A percentile compares a stretch with the other conserved stretches of the same genome.
phyloP scores from a whole-genome alignment of 2,797 vertebrate species.

The Crocodylus rhombifer region DNA sequence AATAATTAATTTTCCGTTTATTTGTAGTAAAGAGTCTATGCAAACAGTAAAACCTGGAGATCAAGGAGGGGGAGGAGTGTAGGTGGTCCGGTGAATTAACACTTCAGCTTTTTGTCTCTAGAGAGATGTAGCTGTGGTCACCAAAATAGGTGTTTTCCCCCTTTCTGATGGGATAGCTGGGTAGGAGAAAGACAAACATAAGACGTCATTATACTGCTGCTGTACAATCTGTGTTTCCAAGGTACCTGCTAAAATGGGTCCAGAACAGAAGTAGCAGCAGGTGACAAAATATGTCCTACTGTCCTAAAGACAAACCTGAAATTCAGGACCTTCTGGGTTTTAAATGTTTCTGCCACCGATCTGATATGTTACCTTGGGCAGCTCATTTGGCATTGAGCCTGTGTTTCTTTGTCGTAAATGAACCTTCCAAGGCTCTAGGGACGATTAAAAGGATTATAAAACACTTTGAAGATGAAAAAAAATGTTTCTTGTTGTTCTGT shows the following conservation, averaged over 20 bases:
- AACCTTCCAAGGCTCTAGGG: neutral
- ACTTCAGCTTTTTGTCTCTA: neutral
- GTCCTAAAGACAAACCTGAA: neutral
- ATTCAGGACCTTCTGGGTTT: accelerated
- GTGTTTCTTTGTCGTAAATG: neutral
- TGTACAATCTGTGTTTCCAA: accelerated
- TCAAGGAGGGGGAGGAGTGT: neutral
- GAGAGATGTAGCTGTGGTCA: neutral
- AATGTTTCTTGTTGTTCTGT: neutral
- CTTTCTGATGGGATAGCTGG: neutral
- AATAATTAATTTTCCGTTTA: constrained; percentile 69
- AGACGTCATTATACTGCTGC: neutral
- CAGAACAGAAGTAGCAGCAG: neutral
- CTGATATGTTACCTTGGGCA: neutral
- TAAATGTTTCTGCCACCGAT: neutral
- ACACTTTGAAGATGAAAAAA: neutral
- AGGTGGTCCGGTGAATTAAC: neutral
- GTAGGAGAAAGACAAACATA: accelerated
- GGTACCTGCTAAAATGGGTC: neutral
- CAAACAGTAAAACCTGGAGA: constrained; percentile 53
- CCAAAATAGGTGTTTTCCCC: neutral
- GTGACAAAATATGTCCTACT: accelerated
- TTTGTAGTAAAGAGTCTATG: constrained; percentile 44
- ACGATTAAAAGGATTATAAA: neutral
- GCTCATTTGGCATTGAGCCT: neutral